These are phyloP conservation scores for Magallana nippona DNA, from an alignment of 2,888 invertebrate genomes.

Conservation along the genomic window DNA sequence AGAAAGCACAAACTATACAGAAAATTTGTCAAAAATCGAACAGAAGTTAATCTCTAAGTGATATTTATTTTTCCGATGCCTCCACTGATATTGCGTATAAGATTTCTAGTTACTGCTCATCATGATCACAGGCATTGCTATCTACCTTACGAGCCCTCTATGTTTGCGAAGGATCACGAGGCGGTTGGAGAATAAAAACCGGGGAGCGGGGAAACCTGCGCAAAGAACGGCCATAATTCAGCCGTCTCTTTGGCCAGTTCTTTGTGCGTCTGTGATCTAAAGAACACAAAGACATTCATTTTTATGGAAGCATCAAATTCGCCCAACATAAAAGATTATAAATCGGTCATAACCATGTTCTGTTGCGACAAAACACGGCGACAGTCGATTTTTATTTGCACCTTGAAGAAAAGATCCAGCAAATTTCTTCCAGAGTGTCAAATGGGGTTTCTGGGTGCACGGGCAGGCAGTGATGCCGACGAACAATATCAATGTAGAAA, in stretches of 20 bases:
- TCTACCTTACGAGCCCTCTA: no score
- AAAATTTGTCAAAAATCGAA: background rate
- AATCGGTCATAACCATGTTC: constrained; percentile 30
- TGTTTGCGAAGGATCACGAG: background rate
- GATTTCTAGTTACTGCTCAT: background rate
- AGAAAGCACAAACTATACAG: no score
- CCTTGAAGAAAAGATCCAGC: background rate
- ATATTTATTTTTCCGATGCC: background rate
- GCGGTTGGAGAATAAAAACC: background rate
- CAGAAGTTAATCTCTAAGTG: background rate
- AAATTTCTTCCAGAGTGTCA: background rate
- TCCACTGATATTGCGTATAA: background rate
- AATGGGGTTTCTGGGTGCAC: no score
- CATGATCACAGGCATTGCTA: background rate
- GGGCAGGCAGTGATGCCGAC: no score
- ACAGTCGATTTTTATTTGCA: background rate
- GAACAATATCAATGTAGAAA: no score
- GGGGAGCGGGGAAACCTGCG: background rate
- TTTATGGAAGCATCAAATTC: constrained; percentile 33
- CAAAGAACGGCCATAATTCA: background rate
- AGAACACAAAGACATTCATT: constrained; percentile 1
- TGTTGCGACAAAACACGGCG: constrained; percentile 18
- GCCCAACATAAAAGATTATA: background rate
- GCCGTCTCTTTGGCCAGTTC: background rate
- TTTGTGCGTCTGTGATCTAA: background rate